Base-by-base conservation (phyloP, 2,888 invertebrate species). In the Mesochorus sp. region DNA sequence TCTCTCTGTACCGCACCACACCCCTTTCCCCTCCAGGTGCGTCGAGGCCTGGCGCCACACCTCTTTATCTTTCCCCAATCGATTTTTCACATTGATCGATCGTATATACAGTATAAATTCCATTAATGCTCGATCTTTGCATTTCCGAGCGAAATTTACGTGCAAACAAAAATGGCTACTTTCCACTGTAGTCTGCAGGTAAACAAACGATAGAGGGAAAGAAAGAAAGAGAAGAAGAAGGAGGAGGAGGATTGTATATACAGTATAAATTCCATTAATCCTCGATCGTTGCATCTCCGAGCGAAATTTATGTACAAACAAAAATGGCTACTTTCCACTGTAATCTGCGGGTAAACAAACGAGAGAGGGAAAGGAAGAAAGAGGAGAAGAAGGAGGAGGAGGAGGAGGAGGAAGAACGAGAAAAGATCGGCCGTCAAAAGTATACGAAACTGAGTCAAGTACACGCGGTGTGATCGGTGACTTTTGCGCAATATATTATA, bases 361-460 rank as follows among this genome's bases (percentile, higher is more conserved):
- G 14, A 47, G 19, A 17, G 37, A 31, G 21, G 59, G 39, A 51
- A 51, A 39, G 44, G 17, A 24, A 24, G 34, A 39, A 8, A 37
- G 37, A 37, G 49, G 28, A 42, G 55, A 37, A 31, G 28, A 1
- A 14, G 37, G 37, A 17, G 37, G 19, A 37, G 1, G 8, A 39
- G 68, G 61, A 55, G 34, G 62, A 57, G 53, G 62, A 68, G 59
- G 76, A 62, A 26, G 49, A 39, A 62, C 64, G 64, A 21, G 79
- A 76, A 68, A 79, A 74, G 80, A 75, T 61, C 75, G 79, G 51
- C 73, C 80, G 79, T 77, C 81, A 73, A 82, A 81, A 80, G 82
- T 81, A n/a, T n/a, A 76, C 83, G 80, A 86, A 88, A 88, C 86
- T 86, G 83, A 88, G 87, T 88, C 87, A 87, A 88, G 88, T 87